Evolutionary conservation across 2,113 vertebrate species (phyloP).

Genomic region (Syrmaticus mikado): DNA sequence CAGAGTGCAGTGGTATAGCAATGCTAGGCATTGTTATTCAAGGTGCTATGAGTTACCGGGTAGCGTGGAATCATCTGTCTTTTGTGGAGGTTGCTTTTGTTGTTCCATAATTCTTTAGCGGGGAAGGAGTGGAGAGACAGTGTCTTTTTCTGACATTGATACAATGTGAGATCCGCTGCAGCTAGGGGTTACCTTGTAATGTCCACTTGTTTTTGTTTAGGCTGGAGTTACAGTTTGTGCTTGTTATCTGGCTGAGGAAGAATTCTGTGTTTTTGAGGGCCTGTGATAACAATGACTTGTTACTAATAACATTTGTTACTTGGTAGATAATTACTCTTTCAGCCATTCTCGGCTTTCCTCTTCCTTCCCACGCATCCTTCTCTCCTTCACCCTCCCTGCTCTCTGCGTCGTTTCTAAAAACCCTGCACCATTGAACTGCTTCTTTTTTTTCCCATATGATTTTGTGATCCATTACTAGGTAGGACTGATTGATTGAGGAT

Average conservation of each 20-base stretch:
- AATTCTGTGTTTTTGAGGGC: not conserved
- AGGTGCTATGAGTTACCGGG: not conserved
- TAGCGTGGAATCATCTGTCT: not conserved
- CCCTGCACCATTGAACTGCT: fast-evolving
- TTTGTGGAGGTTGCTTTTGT: not conserved
- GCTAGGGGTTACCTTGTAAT: not conserved
- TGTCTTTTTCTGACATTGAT: not conserved
- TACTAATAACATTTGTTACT: not conserved
- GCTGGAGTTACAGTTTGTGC: not conserved
- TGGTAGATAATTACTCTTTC: not conserved
- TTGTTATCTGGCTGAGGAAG: not conserved
- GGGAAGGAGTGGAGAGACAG: not conserved
- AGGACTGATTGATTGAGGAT: not conserved
- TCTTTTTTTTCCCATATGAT: not conserved
- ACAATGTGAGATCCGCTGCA: not conserved
- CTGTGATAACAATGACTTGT: not conserved
- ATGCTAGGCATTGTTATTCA: not conserved
- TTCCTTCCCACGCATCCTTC: not conserved
- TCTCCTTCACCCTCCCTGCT: not conserved
- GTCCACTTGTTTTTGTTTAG: not conserved
- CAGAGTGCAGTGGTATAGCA: not conserved
- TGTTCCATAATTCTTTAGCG: not conserved
- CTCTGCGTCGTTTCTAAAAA: not conserved
- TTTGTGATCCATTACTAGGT: not conserved
- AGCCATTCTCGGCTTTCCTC: not conserved